phyloP scores from a whole-genome alignment of 2,797 vertebrate genomes.

The Amphiprion clarkii region DNA sequence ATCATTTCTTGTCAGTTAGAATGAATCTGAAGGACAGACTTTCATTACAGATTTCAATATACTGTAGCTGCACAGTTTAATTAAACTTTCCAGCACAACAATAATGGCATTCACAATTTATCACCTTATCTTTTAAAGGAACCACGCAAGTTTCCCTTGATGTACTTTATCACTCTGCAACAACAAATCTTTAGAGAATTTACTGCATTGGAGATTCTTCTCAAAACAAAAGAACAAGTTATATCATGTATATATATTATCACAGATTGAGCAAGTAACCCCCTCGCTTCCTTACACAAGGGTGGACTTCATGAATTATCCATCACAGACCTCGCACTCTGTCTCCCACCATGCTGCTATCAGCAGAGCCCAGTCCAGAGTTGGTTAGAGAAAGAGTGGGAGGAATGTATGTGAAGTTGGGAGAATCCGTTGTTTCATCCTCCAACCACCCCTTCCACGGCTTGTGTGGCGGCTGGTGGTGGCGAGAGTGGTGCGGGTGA shows the following conservation, averaged over 20 bases:
- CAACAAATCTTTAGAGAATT: constrained; percentile 46
- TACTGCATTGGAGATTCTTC: constrained; percentile 40
- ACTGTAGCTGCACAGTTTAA: constrained; percentile 13
- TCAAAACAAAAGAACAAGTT: constrained; percentile 42
- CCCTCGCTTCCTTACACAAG: constrained; percentile 46
- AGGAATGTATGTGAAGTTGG: constrained; percentile 62
- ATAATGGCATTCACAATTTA: constrained; percentile 19
- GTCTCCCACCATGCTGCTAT: constrained; percentile 59
- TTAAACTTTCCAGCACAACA: constrained; percentile 27
- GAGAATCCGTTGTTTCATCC: constrained; percentile 53
- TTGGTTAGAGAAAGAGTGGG: constrained; percentile 70
- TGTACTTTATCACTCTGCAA: constrained; percentile 33
- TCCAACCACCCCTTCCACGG: constrained; percentile 45
- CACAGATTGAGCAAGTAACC: constrained; percentile 19
- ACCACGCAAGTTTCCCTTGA: neutral
- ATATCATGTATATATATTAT: constrained; percentile 41
- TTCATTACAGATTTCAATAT: constrained; percentile 28
- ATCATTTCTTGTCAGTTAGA: neutral
- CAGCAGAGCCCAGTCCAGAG: constrained; percentile 68
- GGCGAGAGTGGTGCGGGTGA: neutral
- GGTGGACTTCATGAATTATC: constrained; percentile 55
- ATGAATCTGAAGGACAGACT: constrained; percentile 14
- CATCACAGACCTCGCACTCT: constrained; percentile 59
- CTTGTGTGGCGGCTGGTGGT: constrained; percentile 34
- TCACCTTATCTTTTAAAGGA: constrained; percentile 19